Percentiles rank a stretch among this genome's conserved stretches.
Evolutionary conservation across 2,113 vertebrate genomes (phyloP).

Genomic region (Microcebus ravelobensis): DNA sequence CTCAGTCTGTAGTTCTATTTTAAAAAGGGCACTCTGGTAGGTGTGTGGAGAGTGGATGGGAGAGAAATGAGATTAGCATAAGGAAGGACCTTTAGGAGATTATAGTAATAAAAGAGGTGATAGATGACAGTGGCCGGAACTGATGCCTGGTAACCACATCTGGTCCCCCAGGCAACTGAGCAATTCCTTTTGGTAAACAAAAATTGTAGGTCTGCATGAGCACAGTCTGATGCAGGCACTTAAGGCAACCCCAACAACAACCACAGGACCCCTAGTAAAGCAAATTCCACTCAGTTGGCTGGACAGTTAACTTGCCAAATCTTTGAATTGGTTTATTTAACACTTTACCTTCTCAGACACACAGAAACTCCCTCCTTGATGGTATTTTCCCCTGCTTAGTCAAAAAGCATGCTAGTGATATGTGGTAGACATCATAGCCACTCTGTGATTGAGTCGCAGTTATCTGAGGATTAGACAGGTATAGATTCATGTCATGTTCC

Average conservation of each 20-base stretch:
- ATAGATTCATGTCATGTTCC: conserved; percentile 60
- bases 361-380: not conserved
- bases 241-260: not conserved
- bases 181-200: not conserved
- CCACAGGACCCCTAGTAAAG: no score
- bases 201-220: not conserved
- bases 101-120: not conserved
- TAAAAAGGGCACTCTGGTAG: not conserved
- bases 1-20: not conserved
- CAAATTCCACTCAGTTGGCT: not conserved
- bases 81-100: not conserved
- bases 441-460: conserved; percentile 65
- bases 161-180: not conserved
- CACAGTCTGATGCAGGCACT: not conserved
- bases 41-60: not conserved
- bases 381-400: not conserved
- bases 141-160: not conserved
- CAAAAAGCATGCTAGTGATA: not conserved
- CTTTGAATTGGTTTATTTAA: not conserved
- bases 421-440: not conserved
- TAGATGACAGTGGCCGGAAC: not conserved
- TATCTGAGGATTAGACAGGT: conserved; percentile 62
- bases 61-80: not conserved
- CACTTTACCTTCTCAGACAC: not conserved
- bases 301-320: not conserved